phyloP scores from a whole-genome alignment of 2,888 invertebrate genomes.

The Erebia aethiops region DNA sequence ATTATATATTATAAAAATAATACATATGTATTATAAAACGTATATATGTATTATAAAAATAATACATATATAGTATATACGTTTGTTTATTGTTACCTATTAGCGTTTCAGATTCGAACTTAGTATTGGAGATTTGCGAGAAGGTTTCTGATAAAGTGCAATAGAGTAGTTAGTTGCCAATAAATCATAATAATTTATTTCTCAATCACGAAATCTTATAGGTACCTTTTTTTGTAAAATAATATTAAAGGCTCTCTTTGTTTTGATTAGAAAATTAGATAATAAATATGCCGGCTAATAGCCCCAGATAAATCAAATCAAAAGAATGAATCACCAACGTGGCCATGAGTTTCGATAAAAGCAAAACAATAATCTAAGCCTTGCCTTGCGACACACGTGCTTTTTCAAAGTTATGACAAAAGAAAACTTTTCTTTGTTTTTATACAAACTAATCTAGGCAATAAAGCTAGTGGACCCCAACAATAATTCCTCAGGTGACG shows the following conservation, averaged over 20 bases:
- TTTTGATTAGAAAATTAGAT: constrained; percentile 13
- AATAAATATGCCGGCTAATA: constrained; percentile 1
- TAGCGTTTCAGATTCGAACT: no score
- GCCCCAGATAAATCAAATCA: constrained; percentile 27
- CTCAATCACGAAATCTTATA: neutral
- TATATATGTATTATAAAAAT: neutral
- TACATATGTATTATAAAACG: no score
- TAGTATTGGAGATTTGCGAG: no score
- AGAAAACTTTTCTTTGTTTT: no score
- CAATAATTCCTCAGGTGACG: no score
- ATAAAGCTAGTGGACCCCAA: no score
- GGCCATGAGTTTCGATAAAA: constrained; percentile 35
- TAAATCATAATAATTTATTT: neutral
- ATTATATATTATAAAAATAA: neutral
- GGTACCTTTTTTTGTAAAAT: neutral
- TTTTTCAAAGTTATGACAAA: neutral
- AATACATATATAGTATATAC: neutral
- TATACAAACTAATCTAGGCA: no score
- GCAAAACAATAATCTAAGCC: constrained; percentile 11
- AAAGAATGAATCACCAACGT: constrained; percentile 32
- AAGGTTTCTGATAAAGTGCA: no score
- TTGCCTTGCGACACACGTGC: neutral
- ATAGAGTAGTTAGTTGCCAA: no score
- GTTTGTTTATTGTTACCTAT: neutral
- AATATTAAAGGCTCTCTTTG: constrained; percentile 12